Evolutionary conservation across 2,797 vertebrate genomes (phyloP).

Genomic region (Microctenopoma steveboyesi): DNA sequence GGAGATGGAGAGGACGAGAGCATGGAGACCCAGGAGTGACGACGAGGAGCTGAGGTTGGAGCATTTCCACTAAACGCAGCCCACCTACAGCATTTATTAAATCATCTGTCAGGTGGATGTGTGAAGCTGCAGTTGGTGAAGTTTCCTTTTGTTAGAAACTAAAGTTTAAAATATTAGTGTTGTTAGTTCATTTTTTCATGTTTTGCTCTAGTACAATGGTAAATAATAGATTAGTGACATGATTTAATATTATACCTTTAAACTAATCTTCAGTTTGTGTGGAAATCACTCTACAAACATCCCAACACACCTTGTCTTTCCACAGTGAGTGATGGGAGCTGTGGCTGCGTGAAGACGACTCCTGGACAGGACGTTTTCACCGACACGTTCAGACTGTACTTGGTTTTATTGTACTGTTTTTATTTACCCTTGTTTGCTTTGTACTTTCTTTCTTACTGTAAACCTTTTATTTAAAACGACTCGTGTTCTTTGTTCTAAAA

Average conservation of each 20-base stretch:
- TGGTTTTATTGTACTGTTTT: slow-evolving; percentile 24
- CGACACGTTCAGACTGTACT: background rate
- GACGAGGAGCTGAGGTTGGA: slow-evolving; percentile 31
- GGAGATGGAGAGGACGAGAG: slow-evolving; percentile 93
- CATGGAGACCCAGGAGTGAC: slow-evolving; percentile 97
- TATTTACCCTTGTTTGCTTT: slow-evolving; percentile 36
- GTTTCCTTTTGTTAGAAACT: no score
- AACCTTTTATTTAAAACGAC: slow-evolving; percentile 16
- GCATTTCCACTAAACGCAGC: background rate
- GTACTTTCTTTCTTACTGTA: slow-evolving; percentile 27
- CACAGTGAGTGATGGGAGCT: background rate
- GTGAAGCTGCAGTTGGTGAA: background rate
- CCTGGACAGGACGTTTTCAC: background rate
- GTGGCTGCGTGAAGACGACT: background rate
- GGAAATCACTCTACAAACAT: no score
- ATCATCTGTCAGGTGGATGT: background rate
- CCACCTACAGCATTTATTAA: background rate
- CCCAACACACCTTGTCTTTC: background rate
- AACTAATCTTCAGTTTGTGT: no score
- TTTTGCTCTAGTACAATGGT: no score
- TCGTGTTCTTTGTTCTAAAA: slow-evolving; percentile 7
- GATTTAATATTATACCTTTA: no score
- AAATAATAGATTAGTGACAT: no score
- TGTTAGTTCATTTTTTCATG: no score
- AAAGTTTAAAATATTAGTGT: no score